Percentiles rank a stretch among this genome's conserved stretches.
Evolutionary conservation across 2,797 vertebrate genomes (phyloP).

Genomic region (Dromococcyx pavoninus): DNA sequence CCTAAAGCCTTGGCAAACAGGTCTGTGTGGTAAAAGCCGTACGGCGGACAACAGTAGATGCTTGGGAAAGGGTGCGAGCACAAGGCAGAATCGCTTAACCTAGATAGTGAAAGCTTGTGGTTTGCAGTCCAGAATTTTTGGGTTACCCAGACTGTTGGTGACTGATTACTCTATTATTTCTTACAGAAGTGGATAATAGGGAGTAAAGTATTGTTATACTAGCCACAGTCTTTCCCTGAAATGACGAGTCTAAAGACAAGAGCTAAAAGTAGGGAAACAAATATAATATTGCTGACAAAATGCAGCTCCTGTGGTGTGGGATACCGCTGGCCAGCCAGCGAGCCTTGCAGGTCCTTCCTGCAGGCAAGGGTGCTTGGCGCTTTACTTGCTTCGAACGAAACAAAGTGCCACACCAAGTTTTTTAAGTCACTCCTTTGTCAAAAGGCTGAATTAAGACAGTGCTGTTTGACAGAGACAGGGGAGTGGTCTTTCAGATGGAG

Average conservation of each 20-base stretch:
- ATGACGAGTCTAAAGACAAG: not conserved
- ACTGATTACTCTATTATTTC: not conserved
- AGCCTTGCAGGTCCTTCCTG: not conserved
- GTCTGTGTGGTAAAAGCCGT: not conserved
- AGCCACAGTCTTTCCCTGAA: not conserved
- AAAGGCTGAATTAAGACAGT: not conserved
- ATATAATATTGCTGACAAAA: not conserved
- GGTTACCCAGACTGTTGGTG: not conserved
- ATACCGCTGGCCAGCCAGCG: not conserved
- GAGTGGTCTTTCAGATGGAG: not conserved
- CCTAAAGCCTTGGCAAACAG: not conserved
- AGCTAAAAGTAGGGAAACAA: not conserved
- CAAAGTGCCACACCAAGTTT: accelerated
- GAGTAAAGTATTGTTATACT: not conserved
- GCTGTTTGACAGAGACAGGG: not conserved
- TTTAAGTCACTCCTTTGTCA: not conserved
- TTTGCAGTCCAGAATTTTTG: not conserved
- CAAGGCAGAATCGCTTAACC: not conserved
- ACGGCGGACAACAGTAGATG: not conserved
- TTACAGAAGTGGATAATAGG: not conserved
- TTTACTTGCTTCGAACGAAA: not conserved
- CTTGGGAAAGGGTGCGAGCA: not conserved
- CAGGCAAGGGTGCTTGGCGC: not conserved
- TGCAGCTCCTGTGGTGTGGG: not conserved
- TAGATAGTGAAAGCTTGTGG: not conserved